Evolutionary conservation across 2,888 invertebrate species (phyloP), one percentile per base, ranked within the genome.

Genomic region (Ophioninae sp.): DNA sequence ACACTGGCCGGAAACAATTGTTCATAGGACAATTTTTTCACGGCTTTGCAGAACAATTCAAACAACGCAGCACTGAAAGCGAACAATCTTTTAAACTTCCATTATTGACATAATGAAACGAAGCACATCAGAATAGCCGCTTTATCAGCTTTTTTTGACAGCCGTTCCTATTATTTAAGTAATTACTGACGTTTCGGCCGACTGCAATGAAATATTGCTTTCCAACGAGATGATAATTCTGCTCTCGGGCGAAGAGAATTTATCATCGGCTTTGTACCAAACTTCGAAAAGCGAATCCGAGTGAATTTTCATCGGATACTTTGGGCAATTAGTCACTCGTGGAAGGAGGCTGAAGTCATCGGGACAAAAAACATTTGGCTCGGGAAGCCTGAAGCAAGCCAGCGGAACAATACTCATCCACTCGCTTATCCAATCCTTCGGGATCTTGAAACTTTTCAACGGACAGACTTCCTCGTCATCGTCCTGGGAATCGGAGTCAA

Each of bases 241-340:
- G 0, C 96, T 97, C 65, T 96, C 96, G 0, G 98, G 98, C 65
- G 97, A 94, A 56, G 95, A 94, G 91, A 97, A 98, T 91, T 96
- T 97, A 86, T 95, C 95, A 92, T 98, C 98, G 37, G 96, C 95
- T 87, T 96, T 96, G 93, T 96, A 97, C 97, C 97, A 98, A 69
- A 98, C 91, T 92, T 97, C 97, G 68, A 94, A 92, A 21, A 93
- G 89, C n/a, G 94, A 91, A n/a, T 94, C 94, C 62, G 94, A 92
- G 7, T 94, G 87, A 56, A 96, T 93, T 89, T 95, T 95, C 56
- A 93, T 91, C 1, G 97, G 96, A 87, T 94, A 94, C 57, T 91
- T 91, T 0, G 92, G 91, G 2, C 90, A 89, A 84, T 94, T 0
- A 88, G 87, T 83, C 0, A 93, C 91, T 0, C 94, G 91, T 0